Base-by-base conservation (phyloP, 2,888 invertebrate species). In the Agrotis ipsilon region DNA sequence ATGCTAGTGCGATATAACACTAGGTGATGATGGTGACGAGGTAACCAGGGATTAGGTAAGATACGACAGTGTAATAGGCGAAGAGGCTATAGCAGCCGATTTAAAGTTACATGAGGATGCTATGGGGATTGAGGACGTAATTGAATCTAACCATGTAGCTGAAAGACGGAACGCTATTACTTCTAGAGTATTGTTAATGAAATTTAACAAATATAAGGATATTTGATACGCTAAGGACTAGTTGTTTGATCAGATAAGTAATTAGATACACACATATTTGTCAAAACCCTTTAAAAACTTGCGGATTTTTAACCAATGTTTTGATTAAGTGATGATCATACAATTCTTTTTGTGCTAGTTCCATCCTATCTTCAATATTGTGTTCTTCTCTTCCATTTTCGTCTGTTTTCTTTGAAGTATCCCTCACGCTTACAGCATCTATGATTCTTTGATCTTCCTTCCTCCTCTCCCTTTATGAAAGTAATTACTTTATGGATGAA, bases 1-100 rank as follows among this genome's bases (percentile, higher is more conserved):
- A 57, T n/a, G 43, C 49, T 21, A 74, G 45, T 72, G 72, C 57
- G 58, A 78, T 78, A 72, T 66, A 78, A 66, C 61, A 78, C 51
- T 58, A 62, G 61, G 32, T 58, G 78, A 72, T 72, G 32, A 77
- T 70, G 54, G 21, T 57, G 49, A 11, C 27, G 59, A 45, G 21
- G 63, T 76, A 61, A 69, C 43, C 64, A 45, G 52, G n/a, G 21
- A 19, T 77, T 75, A 75, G 51, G 65, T 78, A 78, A 66, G 58
- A 16, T 21, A 43, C 2, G 9, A n/a, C 58, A 75, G 58, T 59
- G 52, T 45, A 70, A 77, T 45, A 59, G 51, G 49, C 48, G 14
- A 4, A 2, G 58, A 62, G 43, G 21, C 19, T 52, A 18, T 16
- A 59, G 51, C 55, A 62, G 18, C 43, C 13, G 48, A 59, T 64